Base-by-base conservation (phyloP, 2,797 vertebrate species). In the Enteromius radiatus region DNA sequence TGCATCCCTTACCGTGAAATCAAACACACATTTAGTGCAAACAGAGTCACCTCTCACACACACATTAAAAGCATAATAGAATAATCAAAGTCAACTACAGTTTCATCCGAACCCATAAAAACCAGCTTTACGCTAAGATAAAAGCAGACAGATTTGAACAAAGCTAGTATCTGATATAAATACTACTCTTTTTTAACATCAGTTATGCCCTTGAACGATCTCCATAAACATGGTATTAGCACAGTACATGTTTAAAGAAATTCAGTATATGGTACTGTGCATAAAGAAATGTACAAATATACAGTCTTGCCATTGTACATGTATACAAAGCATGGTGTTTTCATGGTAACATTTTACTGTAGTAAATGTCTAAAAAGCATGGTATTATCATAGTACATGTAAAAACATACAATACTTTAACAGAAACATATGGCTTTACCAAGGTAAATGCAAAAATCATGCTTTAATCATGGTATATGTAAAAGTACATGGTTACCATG, bases 1-100 rank as follows among this genome's bases (percentile, higher is more conserved):
- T 49, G 12, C 26, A 77, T 65, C 59, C 26, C 28, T 33, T 15
- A 12, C 12, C 1, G 4, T 75, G 33, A 56, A 75, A 59, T 47
- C 59, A 64, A 21, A 64, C 61, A 23, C 76, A 77, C 75, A 45
- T 31, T 56, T 56, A 33, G 21, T 52, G 17, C 21, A n/a, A n/a
- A 56, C 33, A 36, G 49, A 64, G 4, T 65, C 41, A 31, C 26
- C 26, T 63, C 26, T 63, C 59, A 17, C 26, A 33, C 6, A 47
- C n/a, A 23, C 0, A 31, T 41, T 75, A 41, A 59, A 65, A 49
- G 26, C 38, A 59, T 43, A 9, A 45, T 11, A 77, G 5, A 77
- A 31, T 59, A 45, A 45, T 76, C 4, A 45, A 45, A 45, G n/a
- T 26, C 4, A 26, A 75, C 54, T 28, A 41, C 5, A 59, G 6